These are phyloP conservation scores for Melospiza melodia DNA, from an alignment of 2,113 vertebrate genomes.

Conservation along the genomic window DNA sequence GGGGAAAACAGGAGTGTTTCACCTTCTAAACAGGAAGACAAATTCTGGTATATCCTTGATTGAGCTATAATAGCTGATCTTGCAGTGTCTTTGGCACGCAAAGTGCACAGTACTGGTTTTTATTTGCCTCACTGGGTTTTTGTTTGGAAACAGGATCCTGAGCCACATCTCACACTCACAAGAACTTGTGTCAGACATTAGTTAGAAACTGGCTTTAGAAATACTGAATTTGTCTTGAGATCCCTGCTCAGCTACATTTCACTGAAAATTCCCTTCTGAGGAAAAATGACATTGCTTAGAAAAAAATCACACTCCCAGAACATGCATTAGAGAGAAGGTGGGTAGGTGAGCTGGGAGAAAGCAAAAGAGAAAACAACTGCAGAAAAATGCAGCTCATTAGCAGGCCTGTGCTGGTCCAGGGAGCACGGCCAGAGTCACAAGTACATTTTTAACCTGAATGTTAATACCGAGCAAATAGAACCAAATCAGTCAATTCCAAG, in stretches of 20 bases:
- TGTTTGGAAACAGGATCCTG: neutral
- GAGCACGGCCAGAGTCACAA: fast-evolving
- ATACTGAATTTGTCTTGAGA: neutral
- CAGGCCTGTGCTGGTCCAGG: neutral
- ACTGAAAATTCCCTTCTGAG: neutral
- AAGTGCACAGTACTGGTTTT: neutral
- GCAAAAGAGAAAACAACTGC: neutral
- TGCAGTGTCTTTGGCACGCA: neutral
- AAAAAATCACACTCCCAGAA: neutral
- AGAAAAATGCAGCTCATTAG: neutral
- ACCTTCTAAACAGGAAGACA: neutral
- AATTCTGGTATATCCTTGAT: neutral
- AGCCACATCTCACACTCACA: fast-evolving
- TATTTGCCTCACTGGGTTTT: neutral
- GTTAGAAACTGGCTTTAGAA: neutral
- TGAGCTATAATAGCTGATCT: neutral
- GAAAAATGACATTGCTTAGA: neutral
- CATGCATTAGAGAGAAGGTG: neutral
- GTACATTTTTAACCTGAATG: neutral
- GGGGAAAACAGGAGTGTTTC: fast-evolving
- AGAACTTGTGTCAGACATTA: neutral
- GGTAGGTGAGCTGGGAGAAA: neutral
- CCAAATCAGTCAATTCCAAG: neutral
- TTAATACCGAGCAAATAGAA: neutral
- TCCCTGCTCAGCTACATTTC: neutral